Conservation (phyloP, 1,140 invertebrate genomes). For the Anastatus disparis region DNA sequence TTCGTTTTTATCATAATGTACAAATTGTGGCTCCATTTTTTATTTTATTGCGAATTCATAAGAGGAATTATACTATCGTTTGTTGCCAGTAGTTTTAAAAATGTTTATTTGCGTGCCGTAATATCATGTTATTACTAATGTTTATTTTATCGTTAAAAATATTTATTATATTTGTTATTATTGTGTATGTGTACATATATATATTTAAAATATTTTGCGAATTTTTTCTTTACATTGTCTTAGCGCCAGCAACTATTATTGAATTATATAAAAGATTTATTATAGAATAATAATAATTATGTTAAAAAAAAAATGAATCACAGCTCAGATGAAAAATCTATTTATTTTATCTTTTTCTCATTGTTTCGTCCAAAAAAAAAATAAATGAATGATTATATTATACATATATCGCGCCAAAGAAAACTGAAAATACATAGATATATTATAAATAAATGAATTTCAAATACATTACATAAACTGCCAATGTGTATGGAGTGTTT, state of each 20-base stretch:
- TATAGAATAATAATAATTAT: too few relatives aligned
- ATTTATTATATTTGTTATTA: neutral
- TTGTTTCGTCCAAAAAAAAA: too few relatives aligned
- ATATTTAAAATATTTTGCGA: neutral
- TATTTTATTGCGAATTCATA: constrained; percentile 1
- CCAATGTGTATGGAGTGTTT: constrained; percentile 24
- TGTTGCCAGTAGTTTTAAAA: neutral
- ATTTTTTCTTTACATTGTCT: neutral
- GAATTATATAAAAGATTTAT: neutral
- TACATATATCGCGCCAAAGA: neutral
- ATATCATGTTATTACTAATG: too few relatives aligned
- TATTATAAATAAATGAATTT: constrained; percentile 22
- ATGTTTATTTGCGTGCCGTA: neutral
- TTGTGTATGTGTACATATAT: constrained; percentile 3
- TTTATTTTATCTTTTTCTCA: too few relatives aligned
- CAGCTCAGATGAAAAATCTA: too few relatives aligned
- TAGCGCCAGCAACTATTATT: neutral
- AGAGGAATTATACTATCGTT: constrained; percentile 7
- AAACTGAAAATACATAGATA: constrained; percentile 18
- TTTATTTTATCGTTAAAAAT: too few relatives aligned
- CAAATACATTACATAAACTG: constrained; percentile 27
- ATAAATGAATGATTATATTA: too few relatives aligned
- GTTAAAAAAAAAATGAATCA: too few relatives aligned
- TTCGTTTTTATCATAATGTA: neutral
- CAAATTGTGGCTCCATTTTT: neutral